These are phyloP conservation scores for Tipula lateralis DNA, from an alignment of 2,888 invertebrate species.

Conservation along the genomic window DNA sequence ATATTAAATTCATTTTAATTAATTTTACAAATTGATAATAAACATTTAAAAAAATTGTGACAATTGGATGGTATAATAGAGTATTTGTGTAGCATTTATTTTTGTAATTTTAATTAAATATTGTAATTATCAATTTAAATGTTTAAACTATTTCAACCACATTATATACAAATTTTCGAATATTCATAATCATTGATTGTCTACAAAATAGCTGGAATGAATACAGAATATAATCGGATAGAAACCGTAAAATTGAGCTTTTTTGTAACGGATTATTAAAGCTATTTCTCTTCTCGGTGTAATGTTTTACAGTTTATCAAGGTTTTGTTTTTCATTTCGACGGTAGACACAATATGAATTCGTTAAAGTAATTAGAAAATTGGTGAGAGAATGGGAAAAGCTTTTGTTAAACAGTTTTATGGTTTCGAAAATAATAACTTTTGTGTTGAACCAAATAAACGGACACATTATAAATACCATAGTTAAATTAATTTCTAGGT, in stretches of 20 bases:
- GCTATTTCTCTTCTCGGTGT: background rate
- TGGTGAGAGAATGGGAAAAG: background rate
- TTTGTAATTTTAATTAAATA: background rate
- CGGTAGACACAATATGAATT: background rate
- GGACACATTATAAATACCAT: background rate
- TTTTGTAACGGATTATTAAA: background rate
- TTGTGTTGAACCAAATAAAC: background rate
- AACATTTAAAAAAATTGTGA: background rate
- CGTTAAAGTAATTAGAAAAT: constrained; percentile 9
- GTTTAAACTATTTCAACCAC: background rate
- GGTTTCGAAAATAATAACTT: background rate
- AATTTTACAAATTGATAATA: background rate
- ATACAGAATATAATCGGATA: background rate
- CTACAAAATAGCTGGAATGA: background rate
- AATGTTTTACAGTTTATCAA: background rate
- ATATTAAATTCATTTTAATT: background rate
- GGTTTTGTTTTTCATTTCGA: background rate
- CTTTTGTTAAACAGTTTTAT: background rate
- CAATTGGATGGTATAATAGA: background rate
- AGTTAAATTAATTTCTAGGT: background rate
- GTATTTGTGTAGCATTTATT: background rate
- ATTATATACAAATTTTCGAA: background rate
- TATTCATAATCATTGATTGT: background rate
- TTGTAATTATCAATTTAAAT: background rate
- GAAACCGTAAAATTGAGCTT: background rate